phyloP scores from a whole-genome alignment of 2,113 vertebrate genomes.

The Embiotoca jacksoni region DNA sequence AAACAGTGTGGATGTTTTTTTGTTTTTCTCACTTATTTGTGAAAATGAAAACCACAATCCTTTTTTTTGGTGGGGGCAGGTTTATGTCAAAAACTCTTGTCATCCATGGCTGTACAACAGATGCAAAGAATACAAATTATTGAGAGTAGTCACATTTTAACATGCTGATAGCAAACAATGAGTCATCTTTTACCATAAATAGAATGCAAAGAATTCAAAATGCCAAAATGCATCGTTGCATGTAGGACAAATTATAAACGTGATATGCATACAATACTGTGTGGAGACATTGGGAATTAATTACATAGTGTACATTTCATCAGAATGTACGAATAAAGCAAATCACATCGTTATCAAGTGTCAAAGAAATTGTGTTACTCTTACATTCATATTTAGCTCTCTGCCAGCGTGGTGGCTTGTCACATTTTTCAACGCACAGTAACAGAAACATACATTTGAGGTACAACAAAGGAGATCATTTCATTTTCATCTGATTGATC shows the following conservation, averaged over 20 bases:
- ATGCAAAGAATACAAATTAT: slow-evolving; percentile 72
- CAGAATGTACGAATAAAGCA: slow-evolving; percentile 56
- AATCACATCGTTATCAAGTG: slow-evolving; percentile 36
- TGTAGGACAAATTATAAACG: slow-evolving; percentile 45
- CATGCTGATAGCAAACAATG: slow-evolving; percentile 74
- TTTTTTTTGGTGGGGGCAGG: slow-evolving; percentile 19
- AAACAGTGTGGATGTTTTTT: not conserved
- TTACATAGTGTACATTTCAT: slow-evolving; percentile 53
- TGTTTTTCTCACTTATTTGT: not conserved
- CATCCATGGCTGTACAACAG: slow-evolving; percentile 69
- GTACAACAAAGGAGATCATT: slow-evolving; percentile 55
- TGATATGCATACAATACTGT: slow-evolving; percentile 50
- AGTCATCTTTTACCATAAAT: slow-evolving; percentile 49
- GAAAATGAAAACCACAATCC: slow-evolving; percentile 21
- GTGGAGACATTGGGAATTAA: slow-evolving; percentile 39
- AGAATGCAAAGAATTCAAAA: slow-evolving; percentile 49
- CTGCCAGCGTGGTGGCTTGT: slow-evolving; percentile 17
- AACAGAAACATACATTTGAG: slow-evolving; percentile 61
- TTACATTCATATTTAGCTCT: slow-evolving; percentile 70
- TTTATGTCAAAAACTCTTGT: slow-evolving; percentile 77
- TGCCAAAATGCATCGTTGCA: slow-evolving; percentile 35
- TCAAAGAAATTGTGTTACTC: slow-evolving; percentile 32
- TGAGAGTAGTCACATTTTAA: slow-evolving; percentile 63
- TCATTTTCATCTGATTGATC: slow-evolving; percentile 41
- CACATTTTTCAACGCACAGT: slow-evolving; percentile 58